Evolutionary conservation across 2,888 invertebrate genomes (phyloP).

Genomic region (Sturmia bella): DNA sequence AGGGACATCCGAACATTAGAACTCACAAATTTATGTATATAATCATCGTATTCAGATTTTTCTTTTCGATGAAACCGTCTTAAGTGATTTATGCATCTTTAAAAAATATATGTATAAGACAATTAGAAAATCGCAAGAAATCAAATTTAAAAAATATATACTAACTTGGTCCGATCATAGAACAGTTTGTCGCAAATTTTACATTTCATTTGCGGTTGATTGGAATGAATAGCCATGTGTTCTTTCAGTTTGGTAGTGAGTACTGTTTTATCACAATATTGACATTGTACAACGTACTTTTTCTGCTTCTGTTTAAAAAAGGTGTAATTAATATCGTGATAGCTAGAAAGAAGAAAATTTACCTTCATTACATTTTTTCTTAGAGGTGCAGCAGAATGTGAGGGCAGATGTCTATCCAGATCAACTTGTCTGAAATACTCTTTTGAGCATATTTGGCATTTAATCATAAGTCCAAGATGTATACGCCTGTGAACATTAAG

Average conservation of each 20-base stretch:
- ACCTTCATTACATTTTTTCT: background rate
- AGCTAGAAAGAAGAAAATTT: background rate
- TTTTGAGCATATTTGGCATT: slow-evolving; percentile 52
- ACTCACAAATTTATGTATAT: slow-evolving; percentile 9
- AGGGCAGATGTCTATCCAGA: slow-evolving; percentile 45
- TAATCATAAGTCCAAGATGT: slow-evolving; percentile 55
- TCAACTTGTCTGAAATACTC: slow-evolving; percentile 48
- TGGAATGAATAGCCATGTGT: slow-evolving; percentile 43
- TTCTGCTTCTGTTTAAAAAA: background rate
- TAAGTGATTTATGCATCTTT: slow-evolving; percentile 2
- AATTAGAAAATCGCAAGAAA: background rate
- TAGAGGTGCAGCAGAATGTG: slow-evolving; percentile 31
- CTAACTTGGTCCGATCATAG: slow-evolving; percentile 38
- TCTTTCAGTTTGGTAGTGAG: slow-evolving; percentile 16
- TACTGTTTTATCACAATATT: slow-evolving; percentile 36
- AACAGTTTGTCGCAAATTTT: slow-evolving; percentile 53
- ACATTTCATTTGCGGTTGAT: slow-evolving; percentile 50
- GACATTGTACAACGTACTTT: slow-evolving; percentile 44
- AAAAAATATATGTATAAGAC: background rate
- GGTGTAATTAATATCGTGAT: no score
- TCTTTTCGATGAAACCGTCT: slow-evolving; percentile 2
- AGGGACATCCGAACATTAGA: background rate
- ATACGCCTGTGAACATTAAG: slow-evolving; percentile 55
- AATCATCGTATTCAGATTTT: slow-evolving; percentile 9
- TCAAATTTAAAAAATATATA: no score